Conservation (phyloP, 2,113 vertebrate genomes). For the Oncorhynchus gorbuscha region DNA sequence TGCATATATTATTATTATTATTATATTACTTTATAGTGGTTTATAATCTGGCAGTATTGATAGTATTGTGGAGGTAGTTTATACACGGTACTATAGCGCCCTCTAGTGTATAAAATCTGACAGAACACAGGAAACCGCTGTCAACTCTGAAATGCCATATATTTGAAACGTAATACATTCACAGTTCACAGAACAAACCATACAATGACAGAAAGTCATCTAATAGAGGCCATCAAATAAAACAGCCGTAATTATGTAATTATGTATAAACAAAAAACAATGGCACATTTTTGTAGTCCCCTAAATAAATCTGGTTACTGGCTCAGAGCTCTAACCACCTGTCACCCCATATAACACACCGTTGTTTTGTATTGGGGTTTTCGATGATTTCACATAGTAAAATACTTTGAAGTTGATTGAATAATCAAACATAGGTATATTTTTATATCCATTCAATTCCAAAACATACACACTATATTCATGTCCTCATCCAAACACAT, state of each 20-base stretch:
- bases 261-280: constrained; percentile 14
- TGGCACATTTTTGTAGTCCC: constrained; percentile 28
- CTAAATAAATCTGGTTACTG: no score
- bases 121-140: neutral
- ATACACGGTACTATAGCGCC: constrained; percentile 26
- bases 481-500: neutral
- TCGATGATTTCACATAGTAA: neutral
- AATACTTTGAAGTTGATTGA: neutral
- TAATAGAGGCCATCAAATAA: constrained; percentile 8
- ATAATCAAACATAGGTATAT: neutral
- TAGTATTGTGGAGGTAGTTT: neutral
- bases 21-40: no score
- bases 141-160: constrained; percentile 2
- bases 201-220: constrained; percentile 21
- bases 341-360: neutral
- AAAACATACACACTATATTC: neutral
- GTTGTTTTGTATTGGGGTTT: neutral
- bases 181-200: constrained; percentile 23
- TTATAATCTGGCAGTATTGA: neutral
- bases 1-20: no score
- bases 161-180: constrained; percentile 11
- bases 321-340: no score
- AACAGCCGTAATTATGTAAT: neutral
- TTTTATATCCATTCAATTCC: neutral
- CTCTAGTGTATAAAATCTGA: constrained; percentile 34